Percentiles rank a stretch among this genome's conserved stretches.
These are phyloP conservation scores for Grapholita molesta DNA, from an alignment of 1,140 invertebrate species.

Conservation along the genomic window DNA sequence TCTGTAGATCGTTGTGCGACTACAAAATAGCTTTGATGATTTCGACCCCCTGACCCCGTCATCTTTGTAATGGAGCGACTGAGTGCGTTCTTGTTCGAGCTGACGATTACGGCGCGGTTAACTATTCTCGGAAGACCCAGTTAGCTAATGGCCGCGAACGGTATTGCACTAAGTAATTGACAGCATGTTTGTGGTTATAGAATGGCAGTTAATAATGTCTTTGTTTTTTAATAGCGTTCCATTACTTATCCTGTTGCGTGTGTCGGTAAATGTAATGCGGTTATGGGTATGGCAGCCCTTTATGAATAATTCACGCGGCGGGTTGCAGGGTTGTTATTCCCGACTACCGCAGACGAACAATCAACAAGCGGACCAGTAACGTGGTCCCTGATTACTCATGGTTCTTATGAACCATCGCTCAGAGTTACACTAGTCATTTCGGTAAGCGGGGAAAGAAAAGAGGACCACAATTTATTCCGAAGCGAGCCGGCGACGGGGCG, in stretches of 20 bases:
- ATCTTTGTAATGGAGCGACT: conserved; percentile 28
- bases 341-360: not conserved
- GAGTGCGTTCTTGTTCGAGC: conserved; percentile 30
- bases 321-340: not conserved
- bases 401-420: not conserved
- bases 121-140: conserved; percentile 39
- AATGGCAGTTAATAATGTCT: conserved; percentile 23
- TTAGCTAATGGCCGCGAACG: conserved; percentile 34
- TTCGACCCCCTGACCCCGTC: conserved; percentile 45
- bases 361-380: conserved; percentile 18
- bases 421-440: not conserved
- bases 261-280: conserved; percentile 21
- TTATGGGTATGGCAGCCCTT: conserved; percentile 31
- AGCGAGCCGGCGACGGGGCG: conserved; percentile 24
- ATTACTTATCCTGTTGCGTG: conserved; percentile 1
- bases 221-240: conserved; percentile 17
- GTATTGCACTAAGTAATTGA: conserved; percentile 46
- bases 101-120: conserved; percentile 28
- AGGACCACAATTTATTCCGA: conserved; percentile 44
- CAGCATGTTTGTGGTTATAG: conserved; percentile 22
- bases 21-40: conserved; percentile 31
- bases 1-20: conserved; percentile 21
- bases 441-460: not conserved
- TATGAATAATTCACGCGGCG: conserved; percentile 56
- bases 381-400: conserved; percentile 6